Percentiles rank a stretch among this genome's conserved stretches.
Conservation (phyloP, 2,113 vertebrate genomes). For the Notechis scutatus region DNA sequence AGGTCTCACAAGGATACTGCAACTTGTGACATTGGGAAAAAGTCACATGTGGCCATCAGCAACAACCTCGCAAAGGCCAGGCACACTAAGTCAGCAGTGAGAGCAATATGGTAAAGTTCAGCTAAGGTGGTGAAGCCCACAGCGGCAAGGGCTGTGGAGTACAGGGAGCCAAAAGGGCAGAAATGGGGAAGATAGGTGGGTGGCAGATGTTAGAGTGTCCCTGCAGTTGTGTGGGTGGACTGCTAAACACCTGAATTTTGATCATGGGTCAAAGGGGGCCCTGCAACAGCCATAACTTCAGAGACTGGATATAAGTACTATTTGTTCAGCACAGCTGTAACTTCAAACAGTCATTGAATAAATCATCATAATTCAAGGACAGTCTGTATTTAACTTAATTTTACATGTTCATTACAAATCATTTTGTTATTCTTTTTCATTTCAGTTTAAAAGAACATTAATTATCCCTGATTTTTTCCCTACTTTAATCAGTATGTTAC, state of each 20-base stretch:
- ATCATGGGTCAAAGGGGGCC: not conserved
- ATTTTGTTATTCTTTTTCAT: not conserved
- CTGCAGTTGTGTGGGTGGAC: not conserved
- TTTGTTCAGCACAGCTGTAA: not conserved
- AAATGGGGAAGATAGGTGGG: not conserved
- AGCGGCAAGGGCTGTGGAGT: not conserved
- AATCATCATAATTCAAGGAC: not conserved
- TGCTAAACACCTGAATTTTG: not conserved
- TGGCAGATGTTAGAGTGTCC: not conserved
- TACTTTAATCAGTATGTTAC: not conserved
- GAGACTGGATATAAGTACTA: not conserved
- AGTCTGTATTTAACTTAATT: not conserved
- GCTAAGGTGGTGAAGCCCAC: not conserved
- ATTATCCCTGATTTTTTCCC: not conserved
- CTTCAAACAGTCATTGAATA: not conserved
- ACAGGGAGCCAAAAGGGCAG: not conserved
- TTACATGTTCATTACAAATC: not conserved
- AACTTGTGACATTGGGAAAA: not conserved
- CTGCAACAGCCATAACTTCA: not conserved
- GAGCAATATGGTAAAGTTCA: not conserved
- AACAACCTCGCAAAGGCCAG: not conserved
- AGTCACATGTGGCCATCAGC: not conserved
- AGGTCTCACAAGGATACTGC: not conserved
- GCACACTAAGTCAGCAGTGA: not conserved
- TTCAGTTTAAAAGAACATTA: not conserved